Evolutionary conservation across 30 jellyfish, hydroid and myxozoan genomes (phyloP), one percentile per base, ranked within the genome.

Genomic region (Aurelia aurita complex sp. Pacific): DNA sequence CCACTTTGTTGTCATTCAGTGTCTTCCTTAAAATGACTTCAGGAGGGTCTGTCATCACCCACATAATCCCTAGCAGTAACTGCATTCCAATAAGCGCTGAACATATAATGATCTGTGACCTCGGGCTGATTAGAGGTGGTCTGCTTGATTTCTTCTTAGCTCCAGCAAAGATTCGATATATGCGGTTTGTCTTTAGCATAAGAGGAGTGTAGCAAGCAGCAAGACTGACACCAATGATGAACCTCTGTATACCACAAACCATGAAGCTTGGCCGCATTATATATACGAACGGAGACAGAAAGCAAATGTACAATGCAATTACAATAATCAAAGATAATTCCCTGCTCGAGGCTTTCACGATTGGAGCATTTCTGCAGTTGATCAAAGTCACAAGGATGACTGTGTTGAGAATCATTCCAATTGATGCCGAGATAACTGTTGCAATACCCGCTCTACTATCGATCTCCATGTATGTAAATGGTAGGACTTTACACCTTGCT

Each of bases 171-270:
- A 79, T 89, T 69, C 97, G 90, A 80, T 89, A 89, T 38, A 94
- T 89, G 67, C 99, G 97, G 62, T 89, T 94, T 5, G 96, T 85
- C 66, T 88, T 89, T 68, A 94, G 74, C 83, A 94, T 68, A 5
- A 94, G 87, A 1, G 99, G 99, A 14, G 97, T 83, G 77, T 87
- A 94, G 79, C 97, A 89, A 19, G 78, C 86, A 5, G 99, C 83
- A 13, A 79, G 86, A 33, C 97, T 69, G 59, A 94, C 38, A 19
- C 99, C 99, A 34, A 87, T 62, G 42, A 94, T 85, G 29, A 89
- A 61, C 66, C 92, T 70, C 62, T 86, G 97, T 19, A 73, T 77
- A 2, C 89, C 88, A 74, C 98, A 92, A 1, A 81, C 77, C 34
- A 77, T 17, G 23, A 15, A 6, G 33, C 86, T 65, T 1, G 97